Conservation (phyloP, 23 tunicate genomes). For the Aplidium turbinatum region DNA sequence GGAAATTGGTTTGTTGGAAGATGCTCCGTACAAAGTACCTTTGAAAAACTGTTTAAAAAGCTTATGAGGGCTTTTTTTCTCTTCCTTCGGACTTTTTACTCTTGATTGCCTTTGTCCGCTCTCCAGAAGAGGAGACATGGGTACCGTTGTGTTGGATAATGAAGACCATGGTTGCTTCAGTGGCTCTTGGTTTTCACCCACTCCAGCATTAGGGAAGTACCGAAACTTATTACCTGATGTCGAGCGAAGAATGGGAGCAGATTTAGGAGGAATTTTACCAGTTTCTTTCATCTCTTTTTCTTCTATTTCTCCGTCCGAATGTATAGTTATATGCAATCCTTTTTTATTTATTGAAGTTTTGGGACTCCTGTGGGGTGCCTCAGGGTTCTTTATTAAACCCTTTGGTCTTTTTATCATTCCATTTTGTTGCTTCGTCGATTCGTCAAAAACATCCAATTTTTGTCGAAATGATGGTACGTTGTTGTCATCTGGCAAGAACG, state of each 20-base stretch:
- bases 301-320: conserved; percentile 39
- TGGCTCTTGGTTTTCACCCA: conserved; percentile 8
- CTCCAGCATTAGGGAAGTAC: conserved; percentile 23
- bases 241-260: conserved; percentile 31
- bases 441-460: no score
- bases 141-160: background rate
- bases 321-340: conserved; percentile 15
- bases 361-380: background rate
- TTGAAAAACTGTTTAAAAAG: conserved; percentile 31
- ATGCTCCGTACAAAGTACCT: conserved; percentile 1
- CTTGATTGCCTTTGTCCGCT: background rate
- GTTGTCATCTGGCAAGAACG: conserved; percentile 33
- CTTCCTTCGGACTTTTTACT: conserved; percentile 13
- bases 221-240: conserved; percentile 17
- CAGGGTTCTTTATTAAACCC: no score
- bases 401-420: no score
- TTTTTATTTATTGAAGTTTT: conserved; percentile 22
- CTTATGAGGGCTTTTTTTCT: conserved; percentile 35
- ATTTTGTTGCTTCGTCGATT: no score
- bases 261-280: conserved; percentile 24
- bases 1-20: background rate
- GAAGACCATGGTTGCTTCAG: background rate
- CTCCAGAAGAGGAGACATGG: conserved; percentile 3
- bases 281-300: background rate
- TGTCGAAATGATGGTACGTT: no score